Evolutionary conservation across 92 coral and sea anemone genomes (phyloP).

Genomic region (Heliopora coerulea): DNA sequence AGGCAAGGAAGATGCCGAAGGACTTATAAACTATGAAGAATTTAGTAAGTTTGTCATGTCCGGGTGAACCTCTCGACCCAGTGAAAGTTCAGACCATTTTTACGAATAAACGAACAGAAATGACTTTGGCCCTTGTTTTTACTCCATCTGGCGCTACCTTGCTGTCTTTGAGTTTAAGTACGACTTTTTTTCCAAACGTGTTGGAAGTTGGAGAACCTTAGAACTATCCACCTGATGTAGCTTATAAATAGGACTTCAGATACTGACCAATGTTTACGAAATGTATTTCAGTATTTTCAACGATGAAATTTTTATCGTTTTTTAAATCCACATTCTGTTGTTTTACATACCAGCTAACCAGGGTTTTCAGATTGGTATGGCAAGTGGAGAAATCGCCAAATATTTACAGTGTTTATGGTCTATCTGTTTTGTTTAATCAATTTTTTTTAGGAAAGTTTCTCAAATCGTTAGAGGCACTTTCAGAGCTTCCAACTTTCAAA

Average conservation of each 20-base stretch:
- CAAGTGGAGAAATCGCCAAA: too few relatives aligned
- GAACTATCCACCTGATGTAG: background rate
- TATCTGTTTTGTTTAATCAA: too few relatives aligned
- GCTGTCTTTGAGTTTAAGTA: background rate
- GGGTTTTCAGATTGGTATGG: too few relatives aligned
- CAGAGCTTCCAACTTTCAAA: too few relatives aligned
- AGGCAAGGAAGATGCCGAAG: conserved; percentile 75
- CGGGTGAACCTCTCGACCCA: conserved; percentile 36
- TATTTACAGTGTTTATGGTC: too few relatives aligned
- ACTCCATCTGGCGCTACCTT: background rate
- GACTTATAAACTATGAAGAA: conserved; percentile 80
- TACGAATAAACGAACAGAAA: conserved; percentile 29
- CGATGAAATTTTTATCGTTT: too few relatives aligned
- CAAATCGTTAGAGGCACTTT: too few relatives aligned
- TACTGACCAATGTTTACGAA: too few relatives aligned
- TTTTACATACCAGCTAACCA: too few relatives aligned
- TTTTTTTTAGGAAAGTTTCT: too few relatives aligned
- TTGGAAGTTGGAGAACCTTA: background rate
- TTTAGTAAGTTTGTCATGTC: conserved; percentile 92
- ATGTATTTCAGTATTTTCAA: too few relatives aligned
- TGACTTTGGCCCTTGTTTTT: background rate
- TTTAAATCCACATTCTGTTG: too few relatives aligned
- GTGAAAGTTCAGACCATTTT: background rate
- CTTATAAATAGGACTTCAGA: background rate
- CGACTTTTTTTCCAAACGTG: background rate